phyloP scores from a whole-genome alignment of 2,888 invertebrate genomes.

The Ophion ventricosus region DNA sequence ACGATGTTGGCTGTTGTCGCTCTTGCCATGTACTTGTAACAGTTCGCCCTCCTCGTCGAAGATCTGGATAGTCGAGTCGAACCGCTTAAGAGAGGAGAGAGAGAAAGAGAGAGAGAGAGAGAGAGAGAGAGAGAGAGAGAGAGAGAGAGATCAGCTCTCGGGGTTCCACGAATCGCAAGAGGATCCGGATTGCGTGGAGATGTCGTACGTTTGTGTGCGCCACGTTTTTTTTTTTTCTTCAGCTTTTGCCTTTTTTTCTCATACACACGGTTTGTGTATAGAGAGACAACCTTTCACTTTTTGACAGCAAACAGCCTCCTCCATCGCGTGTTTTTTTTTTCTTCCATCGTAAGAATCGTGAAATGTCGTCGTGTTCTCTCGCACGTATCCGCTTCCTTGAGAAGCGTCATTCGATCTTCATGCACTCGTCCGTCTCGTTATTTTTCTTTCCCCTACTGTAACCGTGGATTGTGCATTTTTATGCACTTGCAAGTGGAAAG shows the following conservation, averaged over 20 bases:
- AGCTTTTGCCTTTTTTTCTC: conserved; percentile 30
- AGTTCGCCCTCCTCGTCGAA: conserved; percentile 43
- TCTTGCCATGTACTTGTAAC: conserved; percentile 42
- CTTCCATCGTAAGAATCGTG: conserved; percentile 20
- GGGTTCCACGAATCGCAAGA: conserved; percentile 44
- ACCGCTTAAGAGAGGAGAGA: conserved; percentile 31
- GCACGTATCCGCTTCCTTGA: conserved; percentile 35
- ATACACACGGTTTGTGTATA: conserved; percentile 48
- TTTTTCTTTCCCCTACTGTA: not conserved
- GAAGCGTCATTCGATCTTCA: conserved; percentile 20
- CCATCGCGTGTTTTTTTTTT: conserved; percentile 33
- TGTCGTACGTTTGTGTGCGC: conserved; percentile 42
- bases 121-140: conserved; percentile 52
- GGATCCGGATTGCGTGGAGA: conserved; percentile 75
- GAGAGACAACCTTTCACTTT: conserved; percentile 81
- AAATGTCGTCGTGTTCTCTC: conserved; percentile 26
- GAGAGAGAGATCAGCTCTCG: conserved; percentile 42
- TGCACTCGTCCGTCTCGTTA: not conserved
- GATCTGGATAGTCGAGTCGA: conserved; percentile 42
- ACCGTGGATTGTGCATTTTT: not conserved
- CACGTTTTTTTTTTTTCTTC: conserved; percentile 42
- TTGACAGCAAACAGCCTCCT: conserved; percentile 72
- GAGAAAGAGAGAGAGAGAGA: conserved; percentile 41
- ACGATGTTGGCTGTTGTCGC: conserved; percentile 44
- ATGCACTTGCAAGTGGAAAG: not conserved